Base-by-base conservation (phyloP, 2,113 vertebrate genomes). In the Chloropsis hardwickii region DNA sequence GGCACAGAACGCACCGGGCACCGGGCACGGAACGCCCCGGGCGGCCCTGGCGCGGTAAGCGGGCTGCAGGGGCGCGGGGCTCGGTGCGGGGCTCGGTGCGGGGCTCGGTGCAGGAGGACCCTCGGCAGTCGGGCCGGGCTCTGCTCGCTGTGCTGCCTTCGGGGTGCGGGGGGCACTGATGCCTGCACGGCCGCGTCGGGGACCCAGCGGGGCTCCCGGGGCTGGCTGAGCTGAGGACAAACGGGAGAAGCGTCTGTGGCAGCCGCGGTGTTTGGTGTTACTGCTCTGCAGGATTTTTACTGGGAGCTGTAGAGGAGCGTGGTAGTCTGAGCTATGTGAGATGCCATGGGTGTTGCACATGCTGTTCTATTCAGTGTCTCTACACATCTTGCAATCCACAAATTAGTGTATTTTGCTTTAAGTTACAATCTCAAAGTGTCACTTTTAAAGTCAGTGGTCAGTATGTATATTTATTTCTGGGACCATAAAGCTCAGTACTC, bases 51-150 rank as follows among this genome's bases (percentile, higher is more conserved):
- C 25, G 35, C 27, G 25, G 81, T 33, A 0, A 39, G 50, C 37
- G 33, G n/a, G 50, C 64, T 35, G 27, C 10, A 2, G n/a, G 54
- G 47, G 31, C 25, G 14, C 28, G 6, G 60, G 60, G 27, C 27
- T 61, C 54, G 4, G 21, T 11, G 45, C 28, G 6, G 60, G 60
- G 27, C 27, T 61, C 54, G 4, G 21, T 11, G 45, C 45, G 1
- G n/a, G 6, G 60, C 1, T 29, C 50, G 2, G 11, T 13, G 28
- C 33, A 2, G 67, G 6, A 20, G 33, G 6, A 16, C 4, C 21
- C 40, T 18, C 3, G 18, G 14, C 5, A 1, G 29, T 2, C 10
- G 14, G 71, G 12, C 4, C 29, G 0, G 35, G 40, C 35, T 6
- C 47, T 40, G 62, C 29, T 18, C 39, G 8, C 31, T 5, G 79